Percentiles rank a stretch among this genome's conserved stretches.
Conservation (phyloP, 1,140 invertebrate species). For the Ooceraea biroi region DNA sequence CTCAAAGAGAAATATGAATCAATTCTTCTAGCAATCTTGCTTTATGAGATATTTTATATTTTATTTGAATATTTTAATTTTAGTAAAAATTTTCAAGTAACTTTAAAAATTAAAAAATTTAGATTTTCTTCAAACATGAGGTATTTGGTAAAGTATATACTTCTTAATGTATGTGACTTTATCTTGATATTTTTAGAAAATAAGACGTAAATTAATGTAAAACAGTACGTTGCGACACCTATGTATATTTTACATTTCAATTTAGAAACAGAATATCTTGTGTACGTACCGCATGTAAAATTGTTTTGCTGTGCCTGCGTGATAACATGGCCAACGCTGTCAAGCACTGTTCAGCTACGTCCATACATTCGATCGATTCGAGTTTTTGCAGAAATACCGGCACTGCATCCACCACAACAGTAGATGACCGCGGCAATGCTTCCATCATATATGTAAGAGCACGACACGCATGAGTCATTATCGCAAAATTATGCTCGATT, state of each 20-base stretch:
- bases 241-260: too few species aligned
- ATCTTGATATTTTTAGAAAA: too few species aligned
- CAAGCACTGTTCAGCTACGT: constrained; percentile 98
- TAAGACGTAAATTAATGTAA: too few species aligned
- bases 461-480: constrained; percentile 99
- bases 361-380: constrained; percentile 99
- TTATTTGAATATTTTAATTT: too few species aligned
- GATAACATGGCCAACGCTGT: constrained; percentile 99
- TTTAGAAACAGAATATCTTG: neutral
- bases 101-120: neutral
- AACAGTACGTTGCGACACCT: too few species aligned
- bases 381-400: constrained; percentile 98
- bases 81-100: too few species aligned
- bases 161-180: too few species aligned
- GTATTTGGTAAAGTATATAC: neutral
- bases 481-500: constrained; percentile 99
- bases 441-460: constrained; percentile 99
- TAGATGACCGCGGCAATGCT: constrained; percentile 97
- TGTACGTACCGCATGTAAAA: constrained; percentile 94
- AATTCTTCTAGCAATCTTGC: too few species aligned
- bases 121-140: neutral
- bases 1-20: too few species aligned
- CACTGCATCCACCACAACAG: constrained; percentile 98
- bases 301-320: constrained; percentile 97
- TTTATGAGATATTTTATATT: too few species aligned